Conservation (phyloP, 2,113 vertebrate species). For the Bothrops jararaca region DNA sequence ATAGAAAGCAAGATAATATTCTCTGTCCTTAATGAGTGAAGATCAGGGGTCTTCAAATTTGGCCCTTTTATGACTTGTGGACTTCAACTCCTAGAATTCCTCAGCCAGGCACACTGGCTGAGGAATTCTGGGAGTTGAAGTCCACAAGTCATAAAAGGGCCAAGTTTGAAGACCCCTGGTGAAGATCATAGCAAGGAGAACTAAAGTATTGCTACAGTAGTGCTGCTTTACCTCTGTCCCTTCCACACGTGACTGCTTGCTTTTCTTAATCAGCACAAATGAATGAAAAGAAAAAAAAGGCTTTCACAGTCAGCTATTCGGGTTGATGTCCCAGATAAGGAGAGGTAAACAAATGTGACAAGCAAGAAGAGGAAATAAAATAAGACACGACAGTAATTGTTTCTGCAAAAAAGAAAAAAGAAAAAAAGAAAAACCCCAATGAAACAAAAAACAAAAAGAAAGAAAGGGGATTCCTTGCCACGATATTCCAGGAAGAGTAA, state of each 20-base stretch:
- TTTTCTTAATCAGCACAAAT: constrained; percentile 22
- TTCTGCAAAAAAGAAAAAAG: neutral
- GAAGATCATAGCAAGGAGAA: neutral
- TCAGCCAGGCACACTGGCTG: too few relatives aligned
- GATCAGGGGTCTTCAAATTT: neutral
- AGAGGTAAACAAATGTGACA: constrained; percentile 18
- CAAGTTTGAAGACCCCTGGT: too few relatives aligned
- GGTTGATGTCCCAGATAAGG: neutral
- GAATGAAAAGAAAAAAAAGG: neutral
- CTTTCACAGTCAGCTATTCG: constrained; percentile 14
- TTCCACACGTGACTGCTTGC: neutral
- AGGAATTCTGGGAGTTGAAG: too few relatives aligned
- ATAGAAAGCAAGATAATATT: neutral
- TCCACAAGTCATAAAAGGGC: too few relatives aligned
- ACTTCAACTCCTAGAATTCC: too few relatives aligned
- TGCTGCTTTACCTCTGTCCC: neutral
- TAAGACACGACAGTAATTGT: constrained; percentile 3
- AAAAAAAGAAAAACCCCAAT: neutral
- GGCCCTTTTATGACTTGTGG: too few relatives aligned
- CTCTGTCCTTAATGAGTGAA: neutral
- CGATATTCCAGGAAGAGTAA: neutral
- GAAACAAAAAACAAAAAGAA: neutral
- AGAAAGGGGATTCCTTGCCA: constrained; percentile 10
- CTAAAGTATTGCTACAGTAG: neutral
- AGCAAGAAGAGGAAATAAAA: constrained; percentile 10